These are phyloP conservation scores for Pyrgilauda ruficollis DNA, from an alignment of 2,113 vertebrate genomes.

Conservation along the genomic window DNA sequence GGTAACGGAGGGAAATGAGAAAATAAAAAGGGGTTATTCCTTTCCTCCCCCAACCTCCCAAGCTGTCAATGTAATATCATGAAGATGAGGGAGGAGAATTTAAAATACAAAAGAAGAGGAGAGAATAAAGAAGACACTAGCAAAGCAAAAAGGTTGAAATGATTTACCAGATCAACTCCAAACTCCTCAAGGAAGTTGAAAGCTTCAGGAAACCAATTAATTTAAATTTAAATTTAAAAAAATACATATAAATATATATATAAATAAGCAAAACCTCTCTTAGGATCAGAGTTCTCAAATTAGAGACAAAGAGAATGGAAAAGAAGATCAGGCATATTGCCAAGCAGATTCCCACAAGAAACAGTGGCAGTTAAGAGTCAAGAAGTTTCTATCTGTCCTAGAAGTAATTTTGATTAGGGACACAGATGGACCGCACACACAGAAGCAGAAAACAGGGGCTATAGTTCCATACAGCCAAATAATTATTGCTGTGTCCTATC, in stretches of 20 bases:
- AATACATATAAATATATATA: background rate
- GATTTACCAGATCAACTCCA: background rate
- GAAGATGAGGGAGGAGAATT: background rate
- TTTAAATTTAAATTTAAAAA: background rate
- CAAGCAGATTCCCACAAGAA: background rate
- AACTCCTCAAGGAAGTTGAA: background rate
- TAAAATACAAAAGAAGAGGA: background rate
- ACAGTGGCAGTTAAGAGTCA: background rate
- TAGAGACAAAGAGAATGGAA: background rate
- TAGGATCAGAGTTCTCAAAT: background rate
- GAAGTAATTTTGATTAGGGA: background rate
- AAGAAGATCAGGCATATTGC: background rate
- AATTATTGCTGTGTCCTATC: background rate
- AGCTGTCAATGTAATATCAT: background rate
- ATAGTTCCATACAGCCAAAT: background rate
- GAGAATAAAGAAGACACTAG: background rate
- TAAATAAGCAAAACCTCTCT: background rate
- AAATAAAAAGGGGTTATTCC: background rate
- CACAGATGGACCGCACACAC: background rate
- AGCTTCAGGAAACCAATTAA: background rate
- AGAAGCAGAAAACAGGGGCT: background rate
- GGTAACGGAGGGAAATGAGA: background rate
- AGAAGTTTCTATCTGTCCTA: background rate
- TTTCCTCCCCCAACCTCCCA: background rate
- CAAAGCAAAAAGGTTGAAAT: background rate